Conservation (phyloP, 2,797 vertebrate species). For the Malacoraja senta region DNA sequence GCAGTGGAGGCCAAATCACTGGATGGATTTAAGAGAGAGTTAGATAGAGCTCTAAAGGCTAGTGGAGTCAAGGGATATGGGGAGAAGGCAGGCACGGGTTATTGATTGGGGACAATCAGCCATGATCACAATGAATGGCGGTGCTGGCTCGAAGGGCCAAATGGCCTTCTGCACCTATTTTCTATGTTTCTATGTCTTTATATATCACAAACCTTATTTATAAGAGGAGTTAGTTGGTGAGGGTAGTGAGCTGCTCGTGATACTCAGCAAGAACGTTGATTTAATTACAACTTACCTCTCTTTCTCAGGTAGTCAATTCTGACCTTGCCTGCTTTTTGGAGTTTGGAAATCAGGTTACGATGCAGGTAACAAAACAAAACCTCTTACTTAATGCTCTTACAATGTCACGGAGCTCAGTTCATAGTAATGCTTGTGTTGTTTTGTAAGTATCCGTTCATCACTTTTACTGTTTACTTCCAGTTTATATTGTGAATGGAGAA, state of each 20-base stretch:
- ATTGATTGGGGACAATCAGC: too few relatives aligned
- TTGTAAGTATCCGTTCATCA: background rate
- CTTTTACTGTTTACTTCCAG: background rate
- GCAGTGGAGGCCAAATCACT: too few relatives aligned
- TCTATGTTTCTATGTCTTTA: too few relatives aligned
- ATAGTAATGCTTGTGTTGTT: too few relatives aligned
- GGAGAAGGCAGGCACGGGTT: too few relatives aligned
- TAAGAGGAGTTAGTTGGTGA: background rate
- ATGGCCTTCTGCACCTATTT: too few relatives aligned
- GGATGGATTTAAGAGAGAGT: too few relatives aligned
- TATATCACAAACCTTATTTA: background rate
- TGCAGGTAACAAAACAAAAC: background rate
- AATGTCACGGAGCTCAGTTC: background rate
- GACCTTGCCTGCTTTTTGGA: background rate
- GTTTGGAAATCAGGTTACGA: background rate
- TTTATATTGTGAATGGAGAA: background rate
- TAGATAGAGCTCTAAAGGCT: too few relatives aligned
- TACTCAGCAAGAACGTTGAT: background rate
- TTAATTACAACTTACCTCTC: background rate
- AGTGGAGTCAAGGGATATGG: too few relatives aligned
- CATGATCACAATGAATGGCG: too few relatives aligned
- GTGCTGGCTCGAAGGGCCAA: too few relatives aligned
- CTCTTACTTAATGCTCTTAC: too few relatives aligned
- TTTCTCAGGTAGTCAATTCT: constrained; percentile 28
- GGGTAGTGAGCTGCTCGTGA: background rate